Evolutionary conservation across 2,888 invertebrate species (phyloP).

Genomic region (Gonocerus acuteangulatus): DNA sequence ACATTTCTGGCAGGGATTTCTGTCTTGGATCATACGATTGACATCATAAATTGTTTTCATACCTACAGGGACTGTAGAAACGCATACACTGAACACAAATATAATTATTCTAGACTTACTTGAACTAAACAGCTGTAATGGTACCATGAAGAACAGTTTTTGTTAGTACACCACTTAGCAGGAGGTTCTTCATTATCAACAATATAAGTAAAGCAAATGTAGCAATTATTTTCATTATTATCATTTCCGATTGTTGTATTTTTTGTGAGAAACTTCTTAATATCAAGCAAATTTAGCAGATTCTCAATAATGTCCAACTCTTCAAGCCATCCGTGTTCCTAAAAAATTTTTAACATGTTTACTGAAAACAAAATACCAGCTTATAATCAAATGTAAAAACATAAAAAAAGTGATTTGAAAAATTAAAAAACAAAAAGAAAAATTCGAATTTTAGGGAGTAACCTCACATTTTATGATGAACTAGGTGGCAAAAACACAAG

Average conservation of each 20-base stretch:
- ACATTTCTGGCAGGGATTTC: too few species aligned
- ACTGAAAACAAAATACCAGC: too few species aligned
- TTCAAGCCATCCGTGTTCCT: conserved; percentile 6
- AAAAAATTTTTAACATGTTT: neutral
- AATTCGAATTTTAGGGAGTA: too few species aligned
- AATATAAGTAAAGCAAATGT: conserved; percentile 9
- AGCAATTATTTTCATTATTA: conserved; percentile 10
- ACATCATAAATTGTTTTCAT: too few species aligned
- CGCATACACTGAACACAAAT: too few species aligned
- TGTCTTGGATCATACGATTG: too few species aligned
- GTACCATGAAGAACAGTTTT: conserved; percentile 18
- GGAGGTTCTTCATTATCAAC: conserved; percentile 21
- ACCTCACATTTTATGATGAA: too few species aligned
- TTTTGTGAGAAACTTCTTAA: neutral
- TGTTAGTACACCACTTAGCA: conserved; percentile 19
- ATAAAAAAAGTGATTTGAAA: too few species aligned
- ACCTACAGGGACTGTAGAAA: too few species aligned
- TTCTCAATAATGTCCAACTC: conserved; percentile 7
- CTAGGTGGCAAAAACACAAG: too few species aligned
- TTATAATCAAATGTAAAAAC: too few species aligned
- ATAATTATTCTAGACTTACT: neutral
- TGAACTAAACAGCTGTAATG: conserved; percentile 12
- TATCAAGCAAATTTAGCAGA: conserved; percentile 5
- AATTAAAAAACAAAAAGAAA: too few species aligned
- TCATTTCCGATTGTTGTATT: neutral